phyloP scores from a whole-genome alignment of 37 sponge, comb jelly and placozoan species.

The Hexactinellida sp. region DNA sequence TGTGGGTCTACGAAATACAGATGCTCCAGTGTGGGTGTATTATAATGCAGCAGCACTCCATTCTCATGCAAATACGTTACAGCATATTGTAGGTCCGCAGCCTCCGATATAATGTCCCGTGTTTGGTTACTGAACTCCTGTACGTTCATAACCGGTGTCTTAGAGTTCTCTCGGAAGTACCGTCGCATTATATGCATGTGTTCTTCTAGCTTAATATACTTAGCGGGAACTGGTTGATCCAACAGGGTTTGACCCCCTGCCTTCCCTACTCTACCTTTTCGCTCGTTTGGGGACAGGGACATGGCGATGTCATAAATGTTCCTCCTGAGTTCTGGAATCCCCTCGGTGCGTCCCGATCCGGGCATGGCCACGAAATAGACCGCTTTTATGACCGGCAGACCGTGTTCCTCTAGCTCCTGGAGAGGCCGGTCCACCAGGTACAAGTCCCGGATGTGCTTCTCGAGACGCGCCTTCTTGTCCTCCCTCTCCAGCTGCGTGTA shows the following conservation, averaged over 20 bases:
- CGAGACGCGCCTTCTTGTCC: conserved; percentile 27
- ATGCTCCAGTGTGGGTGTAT: conserved; percentile 66
- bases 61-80: conserved; percentile 84
- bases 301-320: conserved; percentile 58
- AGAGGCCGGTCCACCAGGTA: conserved; percentile 30
- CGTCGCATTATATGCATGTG: conserved; percentile 34
- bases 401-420: conserved; percentile 45
- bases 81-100: conserved; percentile 66
- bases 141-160: conserved; percentile 52
- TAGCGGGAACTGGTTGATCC: conserved; percentile 67
- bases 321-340: conserved; percentile 46
- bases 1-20: conserved; percentile 89
- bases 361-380: conserved; percentile 55
- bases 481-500: conserved; percentile 31
- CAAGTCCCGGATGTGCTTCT: conserved; percentile 24
- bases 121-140: conserved; percentile 43
- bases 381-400: conserved; percentile 62
- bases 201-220: conserved; percentile 56
- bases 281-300: conserved; percentile 28
- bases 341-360: conserved; percentile 30
- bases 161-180: background rate
- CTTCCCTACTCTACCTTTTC: background rate
- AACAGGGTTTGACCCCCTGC: conserved; percentile 31
- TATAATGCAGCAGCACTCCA: conserved; percentile 81
- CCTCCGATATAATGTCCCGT: conserved; percentile 49